phyloP scores from a whole-genome alignment of 2,888 invertebrate genomes.

The Melanargia galathea region DNA sequence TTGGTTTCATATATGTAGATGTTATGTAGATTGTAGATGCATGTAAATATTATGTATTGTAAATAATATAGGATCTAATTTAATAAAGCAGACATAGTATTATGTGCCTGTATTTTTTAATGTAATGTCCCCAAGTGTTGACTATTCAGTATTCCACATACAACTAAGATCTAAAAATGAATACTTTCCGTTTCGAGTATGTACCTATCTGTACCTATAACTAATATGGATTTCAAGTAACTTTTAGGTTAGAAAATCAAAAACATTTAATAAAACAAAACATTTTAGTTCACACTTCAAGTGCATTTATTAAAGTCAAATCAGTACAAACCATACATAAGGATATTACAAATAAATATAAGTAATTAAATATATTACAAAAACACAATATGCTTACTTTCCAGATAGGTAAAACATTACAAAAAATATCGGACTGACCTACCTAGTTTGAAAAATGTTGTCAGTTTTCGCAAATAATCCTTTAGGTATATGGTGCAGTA shows the following conservation, averaged over 20 bases:
- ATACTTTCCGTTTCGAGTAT: too few relatives aligned
- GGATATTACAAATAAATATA: conserved; percentile 66
- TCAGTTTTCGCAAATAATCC: conserved; percentile 3
- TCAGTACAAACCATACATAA: conserved; percentile 65
- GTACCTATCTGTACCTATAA: too few relatives aligned
- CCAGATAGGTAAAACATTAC: conserved; percentile 13
- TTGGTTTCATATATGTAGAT: neutral
- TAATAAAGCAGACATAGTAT: neutral
- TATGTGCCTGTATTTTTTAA: neutral
- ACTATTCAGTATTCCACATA: too few relatives aligned
- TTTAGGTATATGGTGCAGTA: conserved; percentile 16
- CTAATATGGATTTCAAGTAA: too few relatives aligned
- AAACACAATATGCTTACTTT: conserved; percentile 27
- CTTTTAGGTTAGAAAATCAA: neutral
- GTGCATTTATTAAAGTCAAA: conserved; percentile 74
- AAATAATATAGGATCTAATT: neutral
- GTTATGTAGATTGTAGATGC: neutral
- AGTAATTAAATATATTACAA: conserved; percentile 49
- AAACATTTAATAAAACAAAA: conserved; percentile 32
- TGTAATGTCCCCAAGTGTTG: neutral
- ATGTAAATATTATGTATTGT: conserved; percentile 1
- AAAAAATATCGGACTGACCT: conserved; percentile 21
- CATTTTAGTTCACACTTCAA: conserved; percentile 67
- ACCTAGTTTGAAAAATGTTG: conserved; percentile 2
- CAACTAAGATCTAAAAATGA: too few relatives aligned